Evolutionary conservation across 2,797 vertebrate genomes (phyloP).

Genomic region (Picus viridis): DNA sequence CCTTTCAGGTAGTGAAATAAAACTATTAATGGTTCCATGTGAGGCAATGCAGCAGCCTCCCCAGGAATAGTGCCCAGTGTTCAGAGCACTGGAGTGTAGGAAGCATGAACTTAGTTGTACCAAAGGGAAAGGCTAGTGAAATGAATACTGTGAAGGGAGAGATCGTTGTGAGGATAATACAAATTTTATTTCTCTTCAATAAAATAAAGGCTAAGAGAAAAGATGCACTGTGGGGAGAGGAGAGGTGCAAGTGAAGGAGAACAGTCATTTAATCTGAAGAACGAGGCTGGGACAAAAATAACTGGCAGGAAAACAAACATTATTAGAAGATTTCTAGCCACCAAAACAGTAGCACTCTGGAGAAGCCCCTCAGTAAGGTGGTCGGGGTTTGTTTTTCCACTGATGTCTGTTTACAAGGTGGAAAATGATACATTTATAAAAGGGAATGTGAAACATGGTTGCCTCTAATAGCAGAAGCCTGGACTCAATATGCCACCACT

Average conservation of each 20-base stretch:
- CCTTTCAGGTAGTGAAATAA: not conserved
- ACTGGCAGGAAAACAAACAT: not conserved
- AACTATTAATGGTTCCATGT: not conserved
- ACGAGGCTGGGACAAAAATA: not conserved
- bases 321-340: not conserved
- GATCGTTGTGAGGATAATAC: not conserved
- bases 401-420: not conserved
- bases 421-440: slow-evolving; percentile 20
- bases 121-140: not conserved
- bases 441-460: not conserved
- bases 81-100: not conserved
- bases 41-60: not conserved
- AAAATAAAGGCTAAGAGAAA: not conserved
- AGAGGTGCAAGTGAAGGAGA: not conserved
- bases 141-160: not conserved
- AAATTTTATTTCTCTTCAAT: not conserved
- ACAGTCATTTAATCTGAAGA: not conserved
- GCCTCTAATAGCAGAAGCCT: not conserved
- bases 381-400: not conserved
- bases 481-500: not conserved
- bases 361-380: not conserved
- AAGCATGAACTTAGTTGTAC: not conserved
- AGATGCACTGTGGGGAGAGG: not conserved
- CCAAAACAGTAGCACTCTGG: not conserved
- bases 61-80: not conserved